Percentiles rank a stretch among this genome's conserved stretches.
These are phyloP conservation scores for Archilochus colubris DNA, from an alignment of 2,113 vertebrate species.

Conservation along the genomic window DNA sequence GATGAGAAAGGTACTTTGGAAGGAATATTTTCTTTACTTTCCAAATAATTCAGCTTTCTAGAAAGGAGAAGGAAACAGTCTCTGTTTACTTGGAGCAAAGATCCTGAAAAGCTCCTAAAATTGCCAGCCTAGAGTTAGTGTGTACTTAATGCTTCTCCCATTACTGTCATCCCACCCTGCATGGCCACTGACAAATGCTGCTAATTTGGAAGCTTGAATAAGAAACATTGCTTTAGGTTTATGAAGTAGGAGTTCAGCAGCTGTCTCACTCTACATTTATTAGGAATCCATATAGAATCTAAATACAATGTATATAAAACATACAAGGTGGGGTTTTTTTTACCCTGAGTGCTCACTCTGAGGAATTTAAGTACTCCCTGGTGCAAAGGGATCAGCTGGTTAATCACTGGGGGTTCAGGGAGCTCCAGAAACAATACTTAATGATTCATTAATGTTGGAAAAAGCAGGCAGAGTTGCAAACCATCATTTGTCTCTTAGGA, in stretches of 20 bases:
- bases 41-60: not conserved
- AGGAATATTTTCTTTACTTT: not conserved
- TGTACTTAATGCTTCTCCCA: not conserved
- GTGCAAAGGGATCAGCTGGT: not conserved
- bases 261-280: constrained; percentile 4
- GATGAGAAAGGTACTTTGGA: not conserved
- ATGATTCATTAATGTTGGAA: not conserved
- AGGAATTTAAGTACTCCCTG: constrained; percentile 4
- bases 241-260: constrained; percentile 22
- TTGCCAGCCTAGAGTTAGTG: not conserved
- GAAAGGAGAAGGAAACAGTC: not conserved
- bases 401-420: constrained; percentile 13
- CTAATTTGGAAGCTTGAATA: not conserved
- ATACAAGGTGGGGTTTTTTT: not conserved
- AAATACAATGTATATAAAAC: constrained; percentile 29
- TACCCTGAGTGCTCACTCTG: not conserved
- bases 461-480: not conserved
- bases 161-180: not conserved
- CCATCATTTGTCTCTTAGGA: not conserved
- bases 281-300: constrained; percentile 53
- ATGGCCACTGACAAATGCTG: constrained; percentile 30
- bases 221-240: constrained; percentile 14
- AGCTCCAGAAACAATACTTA: constrained; percentile 30
- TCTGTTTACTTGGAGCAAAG: not conserved
- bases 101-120: not conserved